These are phyloP conservation scores for Brachyptera putata DNA, from an alignment of 2,888 invertebrate genomes.

Conservation along the genomic window DNA sequence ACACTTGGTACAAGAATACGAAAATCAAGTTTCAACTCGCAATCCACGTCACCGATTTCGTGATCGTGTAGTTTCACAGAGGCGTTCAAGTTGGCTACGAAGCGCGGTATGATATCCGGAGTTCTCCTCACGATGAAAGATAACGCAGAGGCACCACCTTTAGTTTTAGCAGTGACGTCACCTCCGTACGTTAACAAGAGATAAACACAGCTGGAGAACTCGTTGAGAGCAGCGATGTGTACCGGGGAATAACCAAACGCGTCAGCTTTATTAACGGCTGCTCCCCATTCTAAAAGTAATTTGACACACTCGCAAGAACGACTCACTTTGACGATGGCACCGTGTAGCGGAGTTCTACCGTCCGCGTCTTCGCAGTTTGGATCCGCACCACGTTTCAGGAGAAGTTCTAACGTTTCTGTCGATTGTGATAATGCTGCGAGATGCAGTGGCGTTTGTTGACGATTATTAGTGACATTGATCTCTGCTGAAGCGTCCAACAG, in stretches of 20 bases:
- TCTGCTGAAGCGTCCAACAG: conserved; percentile 71
- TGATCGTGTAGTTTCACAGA: conserved; percentile 77
- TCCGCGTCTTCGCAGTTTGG: conserved; percentile 65
- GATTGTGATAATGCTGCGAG: conserved; percentile 78
- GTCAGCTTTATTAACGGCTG: conserved; percentile 64
- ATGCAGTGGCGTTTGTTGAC: conserved; percentile 79
- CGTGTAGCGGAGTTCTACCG: conserved; percentile 74
- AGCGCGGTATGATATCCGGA: conserved; percentile 72
- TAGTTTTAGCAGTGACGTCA: conserved; percentile 74
- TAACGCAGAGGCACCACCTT: conserved; percentile 73
- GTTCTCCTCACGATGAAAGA: conserved; percentile 80
- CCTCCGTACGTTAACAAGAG: conserved; percentile 71
- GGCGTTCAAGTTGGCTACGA: conserved; percentile 65
- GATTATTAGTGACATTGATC: conserved; percentile 68
- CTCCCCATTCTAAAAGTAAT: conserved; percentile 46
- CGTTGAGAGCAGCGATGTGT: conserved; percentile 78
- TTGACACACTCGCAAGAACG: conserved; percentile 66
- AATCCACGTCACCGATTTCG: conserved; percentile 80
- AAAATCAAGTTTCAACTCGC: conserved; percentile 69
- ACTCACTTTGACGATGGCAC: conserved; percentile 66
- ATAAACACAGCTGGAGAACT: conserved; percentile 71
- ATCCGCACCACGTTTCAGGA: conserved; percentile 61
- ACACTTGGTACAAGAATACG: conserved; percentile 42
- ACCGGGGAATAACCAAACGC: conserved; percentile 79
- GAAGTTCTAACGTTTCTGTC: conserved; percentile 66